These are phyloP conservation scores for Kryphioiulus occultus DNA, from an alignment of 2,888 invertebrate genomes.

Conservation along the genomic window DNA sequence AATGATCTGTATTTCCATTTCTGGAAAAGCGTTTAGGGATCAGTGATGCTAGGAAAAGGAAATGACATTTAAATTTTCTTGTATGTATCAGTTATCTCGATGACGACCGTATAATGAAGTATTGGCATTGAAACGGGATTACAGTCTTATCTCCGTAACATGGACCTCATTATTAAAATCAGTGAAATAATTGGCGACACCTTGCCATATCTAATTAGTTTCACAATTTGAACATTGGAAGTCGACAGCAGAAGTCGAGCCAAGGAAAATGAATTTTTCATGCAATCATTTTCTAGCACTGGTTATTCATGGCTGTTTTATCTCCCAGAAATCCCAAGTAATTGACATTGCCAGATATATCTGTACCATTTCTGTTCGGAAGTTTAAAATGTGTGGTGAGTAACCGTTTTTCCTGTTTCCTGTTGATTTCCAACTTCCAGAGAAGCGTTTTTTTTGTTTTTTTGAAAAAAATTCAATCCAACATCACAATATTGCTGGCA, in stretches of 20 bases:
- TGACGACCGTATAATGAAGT: not conserved
- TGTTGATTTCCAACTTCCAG: not conserved
- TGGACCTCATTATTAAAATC: not conserved
- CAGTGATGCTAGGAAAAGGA: too few species aligned
- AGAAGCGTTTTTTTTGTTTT: not conserved
- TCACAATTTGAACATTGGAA: not conserved
- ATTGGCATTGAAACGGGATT: not conserved
- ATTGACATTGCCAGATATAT: not conserved
- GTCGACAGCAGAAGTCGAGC: not conserved
- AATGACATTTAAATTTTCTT: too few species aligned
- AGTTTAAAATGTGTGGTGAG: not conserved
- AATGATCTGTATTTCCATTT: too few species aligned
- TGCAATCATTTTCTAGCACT: not conserved
- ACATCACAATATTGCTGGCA: too few species aligned
- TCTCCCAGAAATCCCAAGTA: not conserved
- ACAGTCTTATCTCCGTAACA: not conserved
- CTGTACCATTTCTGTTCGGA: not conserved
- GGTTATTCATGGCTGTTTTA: not conserved
- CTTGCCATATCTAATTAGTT: slow-evolving; percentile 2
- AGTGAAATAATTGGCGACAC: slow-evolving; percentile 5
- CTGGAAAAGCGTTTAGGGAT: too few species aligned
- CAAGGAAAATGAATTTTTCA: not conserved
- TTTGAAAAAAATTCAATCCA: too few species aligned
- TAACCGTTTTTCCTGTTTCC: not conserved
- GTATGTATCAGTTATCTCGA: not conserved